phyloP scores from a whole-genome alignment of 2,888 invertebrate species.

The Tipula unca region DNA sequence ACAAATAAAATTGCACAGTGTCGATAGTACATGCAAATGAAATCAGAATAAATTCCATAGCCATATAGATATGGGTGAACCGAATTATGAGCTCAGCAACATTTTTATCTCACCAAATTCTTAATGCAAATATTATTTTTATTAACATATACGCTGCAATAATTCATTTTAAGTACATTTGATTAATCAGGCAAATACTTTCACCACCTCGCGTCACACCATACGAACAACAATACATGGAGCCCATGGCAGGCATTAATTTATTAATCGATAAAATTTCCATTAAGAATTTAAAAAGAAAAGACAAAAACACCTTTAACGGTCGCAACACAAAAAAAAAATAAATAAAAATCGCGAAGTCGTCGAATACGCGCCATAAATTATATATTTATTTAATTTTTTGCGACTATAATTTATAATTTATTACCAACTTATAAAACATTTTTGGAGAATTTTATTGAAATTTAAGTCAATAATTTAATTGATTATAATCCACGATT shows the following conservation, averaged over 20 bases:
- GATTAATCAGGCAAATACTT: neutral
- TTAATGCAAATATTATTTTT: neutral
- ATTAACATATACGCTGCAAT: neutral
- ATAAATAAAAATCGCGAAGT: neutral
- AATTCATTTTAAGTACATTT: neutral
- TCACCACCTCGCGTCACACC: neutral
- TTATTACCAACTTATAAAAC: neutral
- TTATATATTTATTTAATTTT: neutral
- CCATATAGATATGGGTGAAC: too few relatives aligned
- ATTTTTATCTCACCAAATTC: neutral
- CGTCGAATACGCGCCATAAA: neutral
- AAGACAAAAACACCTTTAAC: neutral
- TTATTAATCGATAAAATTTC: conserved; percentile 14
- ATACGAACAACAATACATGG: neutral
- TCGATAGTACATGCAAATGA: too few relatives aligned
- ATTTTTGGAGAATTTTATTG: neutral
- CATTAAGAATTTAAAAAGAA: neutral
- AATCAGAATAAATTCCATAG: too few relatives aligned
- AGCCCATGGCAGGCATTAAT: neutral
- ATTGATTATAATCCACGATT: neutral
- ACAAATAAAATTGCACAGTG: too few relatives aligned
- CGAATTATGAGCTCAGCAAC: neutral
- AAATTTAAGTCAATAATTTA: neutral
- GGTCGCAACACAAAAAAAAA: too few relatives aligned
- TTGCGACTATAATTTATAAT: neutral